Evolutionary conservation across 1,140 invertebrate genomes (phyloP).

Genomic region (Drosophila ananassae): DNA sequence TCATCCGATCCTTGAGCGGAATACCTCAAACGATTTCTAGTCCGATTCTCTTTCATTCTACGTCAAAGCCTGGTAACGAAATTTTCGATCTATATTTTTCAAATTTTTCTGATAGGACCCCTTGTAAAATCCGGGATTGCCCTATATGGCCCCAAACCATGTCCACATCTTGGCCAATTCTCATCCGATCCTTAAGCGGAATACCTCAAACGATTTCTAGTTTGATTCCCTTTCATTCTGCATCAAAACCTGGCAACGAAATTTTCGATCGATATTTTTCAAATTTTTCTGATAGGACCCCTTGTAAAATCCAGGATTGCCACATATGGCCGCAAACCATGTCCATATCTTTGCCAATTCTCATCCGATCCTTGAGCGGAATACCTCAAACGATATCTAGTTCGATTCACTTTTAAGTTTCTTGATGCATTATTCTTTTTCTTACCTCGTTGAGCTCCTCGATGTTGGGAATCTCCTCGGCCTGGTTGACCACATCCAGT

Average conservation of each 20-base stretch:
- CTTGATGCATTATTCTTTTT: no score
- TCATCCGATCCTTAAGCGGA: not conserved
- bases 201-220: not conserved
- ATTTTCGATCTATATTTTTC: not conserved
- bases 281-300: not conserved
- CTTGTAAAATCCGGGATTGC: not conserved
- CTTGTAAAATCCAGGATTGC: no score
- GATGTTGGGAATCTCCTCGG: slow-evolving; percentile 78
- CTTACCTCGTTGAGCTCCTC: slow-evolving; percentile 74
- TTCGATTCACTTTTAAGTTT: no score
- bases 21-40: not conserved
- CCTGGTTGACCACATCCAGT: slow-evolving; percentile 81
- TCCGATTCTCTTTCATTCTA: not conserved
- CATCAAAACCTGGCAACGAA: not conserved
- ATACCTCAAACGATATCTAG: no score
- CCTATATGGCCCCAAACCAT: not conserved
- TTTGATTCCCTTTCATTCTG: not conserved
- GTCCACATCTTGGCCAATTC: not conserved
- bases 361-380: not conserved
- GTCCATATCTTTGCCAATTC: not conserved
- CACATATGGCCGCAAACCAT: not conserved
- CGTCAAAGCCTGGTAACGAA: not conserved
- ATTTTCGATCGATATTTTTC: not conserved
- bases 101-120: not conserved
- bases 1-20: no score